These are phyloP conservation scores for Misgurnus anguillicaudatus DNA, from an alignment of 2,113 vertebrate genomes.

Conservation along the genomic window DNA sequence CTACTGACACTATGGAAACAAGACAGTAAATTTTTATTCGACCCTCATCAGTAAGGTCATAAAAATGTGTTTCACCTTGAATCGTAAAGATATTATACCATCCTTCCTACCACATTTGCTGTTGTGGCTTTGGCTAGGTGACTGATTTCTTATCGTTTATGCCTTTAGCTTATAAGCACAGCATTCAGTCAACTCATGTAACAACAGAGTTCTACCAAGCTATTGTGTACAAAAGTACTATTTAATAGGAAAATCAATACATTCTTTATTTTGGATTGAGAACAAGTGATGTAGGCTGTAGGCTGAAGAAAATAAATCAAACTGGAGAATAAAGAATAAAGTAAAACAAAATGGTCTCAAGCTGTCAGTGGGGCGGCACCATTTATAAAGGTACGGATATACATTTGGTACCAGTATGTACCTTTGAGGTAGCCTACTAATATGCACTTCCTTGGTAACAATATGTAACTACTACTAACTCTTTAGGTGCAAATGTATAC, in stretches of 20 bases:
- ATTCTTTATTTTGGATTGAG: constrained; percentile 17
- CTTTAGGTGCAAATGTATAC: too few species aligned
- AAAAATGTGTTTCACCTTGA: constrained; percentile 55
- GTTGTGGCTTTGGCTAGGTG: constrained; percentile 59
- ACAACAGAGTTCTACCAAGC: constrained; percentile 45
- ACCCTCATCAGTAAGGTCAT: not conserved
- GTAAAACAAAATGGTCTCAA: not conserved
- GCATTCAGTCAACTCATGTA: constrained; percentile 61
- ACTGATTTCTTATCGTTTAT: constrained; percentile 64
- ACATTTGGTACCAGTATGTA: too few species aligned
- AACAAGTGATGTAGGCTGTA: constrained; percentile 5
- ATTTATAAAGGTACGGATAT: too few species aligned
- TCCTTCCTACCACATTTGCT: not conserved
- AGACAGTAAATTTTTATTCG: not conserved
- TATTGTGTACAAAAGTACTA: constrained; percentile 49
- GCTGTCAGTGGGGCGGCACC: too few species aligned
- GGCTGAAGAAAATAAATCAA: not conserved
- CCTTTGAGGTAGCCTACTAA: too few species aligned
- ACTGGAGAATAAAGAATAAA: not conserved
- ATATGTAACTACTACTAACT: too few species aligned
- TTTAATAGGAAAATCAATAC: constrained; percentile 41
- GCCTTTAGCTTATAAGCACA: constrained; percentile 59
- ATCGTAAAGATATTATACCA: constrained; percentile 33
- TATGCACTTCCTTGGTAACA: too few species aligned
- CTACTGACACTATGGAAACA: not conserved